These are phyloP conservation scores for Elymnias hypermnestra DNA, from an alignment of 1,140 invertebrate genomes.

Conservation along the genomic window DNA sequence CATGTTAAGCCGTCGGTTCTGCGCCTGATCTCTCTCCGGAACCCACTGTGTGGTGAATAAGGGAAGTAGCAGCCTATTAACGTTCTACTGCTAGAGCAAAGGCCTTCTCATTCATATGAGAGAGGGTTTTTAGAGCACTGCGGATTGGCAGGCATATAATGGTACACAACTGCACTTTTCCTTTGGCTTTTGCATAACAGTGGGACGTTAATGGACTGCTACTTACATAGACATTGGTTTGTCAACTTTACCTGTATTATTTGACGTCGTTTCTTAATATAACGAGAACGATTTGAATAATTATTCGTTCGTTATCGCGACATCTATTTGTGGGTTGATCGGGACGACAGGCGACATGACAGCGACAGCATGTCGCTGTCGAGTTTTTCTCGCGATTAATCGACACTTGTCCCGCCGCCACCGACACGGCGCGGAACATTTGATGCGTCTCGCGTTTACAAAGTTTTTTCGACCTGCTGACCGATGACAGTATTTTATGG, in stretches of 20 bases:
- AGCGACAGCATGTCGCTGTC: constrained; percentile 42
- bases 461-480: constrained; percentile 7
- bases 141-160: too few relatives aligned
- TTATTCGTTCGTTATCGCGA: constrained; percentile 47
- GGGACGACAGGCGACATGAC: constrained; percentile 40
- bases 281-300: constrained; percentile 30
- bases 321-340: constrained; percentile 38
- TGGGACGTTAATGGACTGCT: too few relatives aligned
- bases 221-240: too few relatives aligned
- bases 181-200: too few relatives aligned
- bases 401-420: constrained; percentile 41
- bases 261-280: constrained; percentile 11
- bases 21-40: too few relatives aligned
- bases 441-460: constrained; percentile 29
- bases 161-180: too few relatives aligned
- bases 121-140: too few relatives aligned
- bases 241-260: not conserved
- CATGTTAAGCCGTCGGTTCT: too few relatives aligned
- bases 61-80: too few relatives aligned
- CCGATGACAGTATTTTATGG: constrained; percentile 17
- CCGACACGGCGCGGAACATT: constrained; percentile 25
- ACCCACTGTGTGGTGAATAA: too few relatives aligned
- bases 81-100: too few relatives aligned
- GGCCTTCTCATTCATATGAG: too few relatives aligned
- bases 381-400: constrained; percentile 54